phyloP scores from a whole-genome alignment of 2,888 invertebrate genomes.

The Subacronicta megacephala region DNA sequence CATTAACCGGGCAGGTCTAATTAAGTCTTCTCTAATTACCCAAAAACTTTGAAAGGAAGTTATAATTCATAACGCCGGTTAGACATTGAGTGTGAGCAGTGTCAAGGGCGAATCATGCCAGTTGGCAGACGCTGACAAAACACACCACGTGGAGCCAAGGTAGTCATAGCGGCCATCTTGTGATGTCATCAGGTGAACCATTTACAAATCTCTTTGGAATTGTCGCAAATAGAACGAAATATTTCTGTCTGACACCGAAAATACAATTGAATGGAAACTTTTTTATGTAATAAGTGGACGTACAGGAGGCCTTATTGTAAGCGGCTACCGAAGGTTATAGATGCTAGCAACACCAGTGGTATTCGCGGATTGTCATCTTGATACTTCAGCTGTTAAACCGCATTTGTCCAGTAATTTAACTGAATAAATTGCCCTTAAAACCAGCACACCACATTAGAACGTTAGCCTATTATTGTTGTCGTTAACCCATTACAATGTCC shows the following conservation, averaged over 20 bases:
- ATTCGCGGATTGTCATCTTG: too few species aligned
- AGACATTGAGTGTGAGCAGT: conserved; percentile 46
- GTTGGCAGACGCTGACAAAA: conserved; percentile 56
- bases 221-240: neutral
- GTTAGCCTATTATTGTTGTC: too few species aligned
- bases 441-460: too few species aligned
- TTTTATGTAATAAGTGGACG: too few species aligned
- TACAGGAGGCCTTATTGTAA: too few species aligned
- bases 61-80: conserved; percentile 44
- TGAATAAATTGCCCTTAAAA: too few species aligned
- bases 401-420: too few species aligned
- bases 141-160: conserved; percentile 58
- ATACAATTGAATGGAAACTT: neutral
- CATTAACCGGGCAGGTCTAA: too few species aligned
- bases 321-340: too few species aligned
- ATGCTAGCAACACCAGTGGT: too few species aligned
- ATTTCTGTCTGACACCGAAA: neutral
- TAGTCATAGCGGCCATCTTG: conserved; percentile 28
- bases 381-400: too few species aligned
- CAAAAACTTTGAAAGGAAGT: conserved; percentile 34
- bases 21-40: conserved; percentile 18
- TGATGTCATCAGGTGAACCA: conserved; percentile 38
- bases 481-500: too few species aligned
- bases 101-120: conserved; percentile 61
- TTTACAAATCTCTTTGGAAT: conserved; percentile 24